Evolutionary conservation across 2,888 invertebrate species (phyloP), one percentile per base, ranked within the genome.

Genomic region (Dasysyrphus tricinctus): DNA sequence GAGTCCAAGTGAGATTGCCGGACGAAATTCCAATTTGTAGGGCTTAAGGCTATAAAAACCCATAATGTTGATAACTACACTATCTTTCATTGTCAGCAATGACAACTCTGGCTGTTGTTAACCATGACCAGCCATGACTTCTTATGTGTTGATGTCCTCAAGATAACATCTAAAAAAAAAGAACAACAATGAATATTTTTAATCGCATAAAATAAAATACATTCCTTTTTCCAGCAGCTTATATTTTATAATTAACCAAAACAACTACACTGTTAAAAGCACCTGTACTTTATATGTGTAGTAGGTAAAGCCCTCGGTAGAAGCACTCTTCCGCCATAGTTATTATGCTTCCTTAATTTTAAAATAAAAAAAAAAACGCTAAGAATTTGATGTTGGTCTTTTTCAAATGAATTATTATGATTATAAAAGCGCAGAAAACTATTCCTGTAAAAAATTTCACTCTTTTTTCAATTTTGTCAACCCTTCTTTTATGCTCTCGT

Each of bases 211-310:
- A 51, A 72, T 24, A 42, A 16, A 51, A 56, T 24, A 54, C 42
- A 57, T 70, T 69, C 69, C 70, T 74, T 70, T 57, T 63, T 74
- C 77, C 78, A 74, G 81, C 74, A 70, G 70, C 80, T 78, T 86
- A 75, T 63, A 70, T 70, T 78, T 74, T 39, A 51, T 81, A 86
- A 86, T 81, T 81, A 78, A 78, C 81, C 69, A 44, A 16, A 51
- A 42, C 32, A 57, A 72, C 57, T 72, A 32, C 44, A 57, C 57
- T 54, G 39, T 54, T 9, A 24, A 49, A 69, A 69, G 37, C 69
- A 69, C 69, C 69, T 69, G 69, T 54, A 39, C 54, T 39, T 37
- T 24, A 24, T 24, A 24, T 24, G 24, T 24, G 24, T 24, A 24
- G 14, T 37, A 7, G 39, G 29, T n/a, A 32, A 65, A 5, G 6